Evolutionary conservation across 2,797 vertebrate species (phyloP), one percentile per base, ranked within the genome.

Genomic region (Pseudochromis fuscus): DNA sequence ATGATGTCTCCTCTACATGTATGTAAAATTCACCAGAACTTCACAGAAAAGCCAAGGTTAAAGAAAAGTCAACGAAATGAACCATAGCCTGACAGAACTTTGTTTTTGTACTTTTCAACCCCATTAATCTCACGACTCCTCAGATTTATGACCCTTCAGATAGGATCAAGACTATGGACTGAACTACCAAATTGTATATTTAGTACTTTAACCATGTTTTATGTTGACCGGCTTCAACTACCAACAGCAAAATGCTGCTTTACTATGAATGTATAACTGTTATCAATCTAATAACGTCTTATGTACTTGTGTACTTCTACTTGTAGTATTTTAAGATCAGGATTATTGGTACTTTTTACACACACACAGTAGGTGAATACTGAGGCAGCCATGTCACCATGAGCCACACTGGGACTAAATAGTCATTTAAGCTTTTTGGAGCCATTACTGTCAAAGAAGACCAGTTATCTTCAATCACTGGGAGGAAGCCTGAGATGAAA

Each of bases 401-500:
- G 11, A 38, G 27, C 31, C 40, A 31, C 21, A 23, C 12, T 9
- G 19, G 18, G 33, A 25, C 2, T 58, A 44, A 23, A 48, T 48
- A 5, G 16, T 25, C 16, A 23, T 44, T 30, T 42, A 7, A 24
- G 12, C 16, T 28, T 52, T 72, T 44, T 44, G 40, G 35, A 52
- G 51, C 24, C 15, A 18, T 30, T 59, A 9, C 48, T 51, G 31
- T 19, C 19, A 19, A 31, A 59, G 28, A 37, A 4, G n/a, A 21
- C 38, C 40, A 45, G 50, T 37, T 35, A 27, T 25, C 33, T 42
- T 51, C 23, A 62, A 3, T 42, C 23, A 28, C 35, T 49, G 45
- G 40, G 50, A 66, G 18, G 45, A 44, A 35, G 24, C 49, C 21
- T 33, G 18, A 55, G 23, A 56, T 10, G 5, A 69, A 76, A 56